Evolutionary conservation across 2,797 vertebrate genomes (phyloP), one percentile per base, ranked within the genome.

Genomic region (Sphenopsis melanotis): DNA sequence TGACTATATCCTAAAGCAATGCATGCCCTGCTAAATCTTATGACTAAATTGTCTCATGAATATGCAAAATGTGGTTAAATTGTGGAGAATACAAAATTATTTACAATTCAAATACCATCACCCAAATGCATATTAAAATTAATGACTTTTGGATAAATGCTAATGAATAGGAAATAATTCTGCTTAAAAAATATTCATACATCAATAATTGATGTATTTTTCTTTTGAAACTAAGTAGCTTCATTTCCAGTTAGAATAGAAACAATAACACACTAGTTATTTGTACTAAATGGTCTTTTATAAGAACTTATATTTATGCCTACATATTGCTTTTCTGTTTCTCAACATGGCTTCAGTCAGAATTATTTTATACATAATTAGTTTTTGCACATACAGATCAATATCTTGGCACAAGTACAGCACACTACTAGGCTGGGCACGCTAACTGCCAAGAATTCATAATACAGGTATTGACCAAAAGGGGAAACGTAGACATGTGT

Each of bases 41-140:
- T 71, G 69, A 84, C 82, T 94, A 96, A 95, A 92, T 83, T 94
- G 29, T 82, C 93, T 97, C 89, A 97, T 93, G 93, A 93, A 97
- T 96, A 97, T 97, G 81, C 53, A 96, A 97, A 96, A 74, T 75
- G 19, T 72, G 34, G 57, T 92, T 95, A 91, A 95, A 87, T 72
- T 74, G 71, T 92, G 72, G 68, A 78, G 90, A 89, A 70, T 78
- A 12, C 11, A 93, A 63, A 94, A 79, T 42, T 94, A 96, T 97
- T 97, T 97, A 96, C 79, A 96, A 97, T 97, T 97, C 93, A 98
- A 97, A 96, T 96, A 89, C 22, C 30, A 70, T 92, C 88, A 95
- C 60, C 71, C 72, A 96, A 96, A 97, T 53, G 61, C 64, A 55
- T 93, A 96, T 95, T 96, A 97, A 98, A 97, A 97, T 96, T 96